These are phyloP conservation scores for Menidia menidia DNA, from an alignment of 2,797 vertebrate species.

Conservation along the genomic window DNA sequence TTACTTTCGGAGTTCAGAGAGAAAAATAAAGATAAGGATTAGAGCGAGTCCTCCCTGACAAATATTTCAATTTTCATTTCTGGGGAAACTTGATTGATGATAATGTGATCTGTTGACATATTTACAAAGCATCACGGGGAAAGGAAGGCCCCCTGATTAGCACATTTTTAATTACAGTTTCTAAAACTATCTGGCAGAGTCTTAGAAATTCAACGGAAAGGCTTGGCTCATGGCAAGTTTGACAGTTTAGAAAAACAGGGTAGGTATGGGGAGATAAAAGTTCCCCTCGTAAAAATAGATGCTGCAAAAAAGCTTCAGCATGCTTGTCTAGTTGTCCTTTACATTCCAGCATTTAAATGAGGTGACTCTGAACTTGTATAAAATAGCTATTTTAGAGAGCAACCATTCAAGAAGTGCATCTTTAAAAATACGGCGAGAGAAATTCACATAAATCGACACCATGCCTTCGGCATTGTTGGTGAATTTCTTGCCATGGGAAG, in stretches of 20 bases:
- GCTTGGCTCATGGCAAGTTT: constrained; percentile 27
- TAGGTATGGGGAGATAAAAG: constrained; percentile 42
- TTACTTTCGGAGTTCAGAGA: constrained; percentile 49
- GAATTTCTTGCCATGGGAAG: constrained; percentile 14
- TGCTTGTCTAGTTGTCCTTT: constrained; percentile 20
- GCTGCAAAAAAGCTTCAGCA: constrained; percentile 28
- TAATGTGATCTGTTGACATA: constrained; percentile 61
- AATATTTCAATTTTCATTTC: constrained; percentile 63
- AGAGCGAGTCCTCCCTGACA: constrained; percentile 57
- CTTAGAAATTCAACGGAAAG: constrained; percentile 47
- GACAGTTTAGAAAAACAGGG: constrained; percentile 18
- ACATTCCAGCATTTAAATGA: constrained; percentile 27
- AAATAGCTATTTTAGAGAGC: neutral
- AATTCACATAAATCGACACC: constrained; percentile 9
- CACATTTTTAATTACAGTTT: constrained; percentile 44
- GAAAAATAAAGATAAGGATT: constrained; percentile 52
- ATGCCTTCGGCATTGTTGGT: neutral
- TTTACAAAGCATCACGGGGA: constrained; percentile 53
- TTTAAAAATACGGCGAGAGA: constrained; percentile 10
- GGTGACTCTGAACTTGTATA: neutral
- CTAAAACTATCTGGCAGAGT: constrained; percentile 48
- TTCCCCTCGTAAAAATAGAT: constrained; percentile 54
- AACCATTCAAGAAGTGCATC: neutral
- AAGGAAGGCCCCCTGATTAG: constrained; percentile 57
- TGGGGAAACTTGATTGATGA: constrained; percentile 58